Evolutionary conservation across 2,113 vertebrate species (phyloP), one percentile per base, ranked within the genome.

Genomic region (Porphyrio hochstetteri): DNA sequence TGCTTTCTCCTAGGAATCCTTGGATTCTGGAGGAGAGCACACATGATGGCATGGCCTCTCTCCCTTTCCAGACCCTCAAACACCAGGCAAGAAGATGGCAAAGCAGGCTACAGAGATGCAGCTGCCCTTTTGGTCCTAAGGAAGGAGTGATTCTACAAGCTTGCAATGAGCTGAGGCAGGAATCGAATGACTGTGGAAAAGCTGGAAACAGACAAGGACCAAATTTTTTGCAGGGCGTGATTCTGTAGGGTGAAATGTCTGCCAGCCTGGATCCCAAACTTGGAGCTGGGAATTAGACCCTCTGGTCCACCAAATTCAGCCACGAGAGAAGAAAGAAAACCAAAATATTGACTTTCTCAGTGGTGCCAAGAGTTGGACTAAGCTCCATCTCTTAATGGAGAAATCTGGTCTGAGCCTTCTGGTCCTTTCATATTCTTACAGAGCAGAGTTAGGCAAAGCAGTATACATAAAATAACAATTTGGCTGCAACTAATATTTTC

Each of bases 261-360:
- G 57, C 53, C 61, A 90, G 38, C 38, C 71, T 50, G 71, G 21
- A 46, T 78, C 55, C 33, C 42, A 83, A 55, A 14, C 44, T 42
- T 33, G 25, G 6, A 55, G 25, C 55, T 80, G 23, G 42, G 72
- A 59, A 78, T 74, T 57, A 55, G 44, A 59, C 31, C 82, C 36
- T 84, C 63, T 71, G 29, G 46, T 87, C n/a, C 31, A 87, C 59
- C 64, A 81, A 75, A 90, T 81, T 83, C 36, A 64, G 33, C n/a
- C 79, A 85, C 42, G 60, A 88, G 84, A 55, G 64, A 46, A 76
- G 57, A 59, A 87, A 88, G 69, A 90, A 33, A 81, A 48, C 19
- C 48, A 48, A 90, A 92, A 93, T 68, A 90, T 69, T 95, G 67
- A 65, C 93, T 81, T 81, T 81, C 78, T 68, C 31, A 42, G 14